Conservation (phyloP, 2,113 vertebrate species). For the Elgaria multicarinata region DNA sequence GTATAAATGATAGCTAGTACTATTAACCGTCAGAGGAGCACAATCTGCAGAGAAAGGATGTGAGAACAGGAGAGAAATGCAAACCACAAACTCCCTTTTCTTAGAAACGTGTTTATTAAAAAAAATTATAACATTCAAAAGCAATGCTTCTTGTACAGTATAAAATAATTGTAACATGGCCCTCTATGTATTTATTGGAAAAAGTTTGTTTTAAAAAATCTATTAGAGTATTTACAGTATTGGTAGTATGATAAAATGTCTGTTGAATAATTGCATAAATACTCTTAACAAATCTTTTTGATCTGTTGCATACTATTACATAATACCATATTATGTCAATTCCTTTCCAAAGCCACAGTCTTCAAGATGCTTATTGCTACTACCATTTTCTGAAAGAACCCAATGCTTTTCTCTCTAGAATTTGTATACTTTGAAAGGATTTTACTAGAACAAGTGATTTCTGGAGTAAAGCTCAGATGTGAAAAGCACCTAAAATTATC, state of each 20-base stretch:
- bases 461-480: slow-evolving; percentile 43
- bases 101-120: slow-evolving; percentile 81
- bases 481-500: slow-evolving; percentile 74
- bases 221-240: slow-evolving; percentile 55
- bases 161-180: slow-evolving; percentile 74
- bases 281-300: slow-evolving; percentile 57
- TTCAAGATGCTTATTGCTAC: neutral
- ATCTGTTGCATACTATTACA: slow-evolving; percentile 31
- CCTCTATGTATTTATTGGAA: slow-evolving; percentile 60
- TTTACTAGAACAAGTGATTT: neutral
- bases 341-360: slow-evolving; percentile 24
- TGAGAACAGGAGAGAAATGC: slow-evolving; percentile 31
- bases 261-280: slow-evolving; percentile 71
- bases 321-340: slow-evolving; percentile 61
- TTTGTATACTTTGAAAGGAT: neutral
- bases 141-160: slow-evolving; percentile 76
- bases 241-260: slow-evolving; percentile 62
- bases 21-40: neutral
- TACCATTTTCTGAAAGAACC: neutral
- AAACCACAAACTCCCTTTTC: slow-evolving; percentile 61
- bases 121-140: slow-evolving; percentile 74
- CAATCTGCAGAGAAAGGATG: slow-evolving; percentile 23
- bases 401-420: neutral
- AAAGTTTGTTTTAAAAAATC: slow-evolving; percentile 18
- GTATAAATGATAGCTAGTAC: neutral